These are phyloP conservation scores for Ruditapes philippinarum DNA, from an alignment of 1,140 invertebrate species.

Conservation along the genomic window DNA sequence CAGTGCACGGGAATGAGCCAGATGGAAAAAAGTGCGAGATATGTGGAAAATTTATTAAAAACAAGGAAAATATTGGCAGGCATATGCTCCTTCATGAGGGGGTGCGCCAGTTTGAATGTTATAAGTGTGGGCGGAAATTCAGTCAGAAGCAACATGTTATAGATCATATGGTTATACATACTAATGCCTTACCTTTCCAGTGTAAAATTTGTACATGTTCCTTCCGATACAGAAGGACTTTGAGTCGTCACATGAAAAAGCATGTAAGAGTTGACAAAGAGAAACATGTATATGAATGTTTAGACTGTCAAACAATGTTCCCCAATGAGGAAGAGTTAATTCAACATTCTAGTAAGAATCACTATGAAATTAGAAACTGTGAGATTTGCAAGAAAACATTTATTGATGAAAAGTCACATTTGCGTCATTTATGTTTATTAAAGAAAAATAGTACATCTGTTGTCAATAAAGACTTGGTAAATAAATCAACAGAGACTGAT, in stretches of 20 bases:
- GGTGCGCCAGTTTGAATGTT: constrained; percentile 90
- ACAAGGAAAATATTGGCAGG: constrained; percentile 80
- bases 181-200: constrained; percentile 97
- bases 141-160: constrained; percentile 96
- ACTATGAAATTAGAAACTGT: neutral
- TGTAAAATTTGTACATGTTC: constrained; percentile 91
- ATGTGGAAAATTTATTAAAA: constrained; percentile 90
- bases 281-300: neutral
- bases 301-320: neutral
- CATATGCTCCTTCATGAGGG: constrained; percentile 67
- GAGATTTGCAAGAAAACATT: neutral
- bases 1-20: constrained; percentile 95
- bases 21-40: constrained; percentile 82
- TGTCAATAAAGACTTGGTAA: neutral
- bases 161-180: constrained; percentile 96
- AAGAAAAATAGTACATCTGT: neutral
- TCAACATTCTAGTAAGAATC: neutral
- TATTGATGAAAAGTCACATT: neutral
- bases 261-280: neutral
- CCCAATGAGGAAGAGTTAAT: neutral
- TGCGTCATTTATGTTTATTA: neutral
- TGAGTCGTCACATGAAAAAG: constrained; percentile 12
- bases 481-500: constrained; percentile 24
- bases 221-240: constrained; percentile 26
- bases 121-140: constrained; percentile 94